Evolutionary conservation across 53 echinoderm and acorn worm species (phyloP), one percentile per base, ranked within the genome.

Genomic region (Patiria pectinifera): DNA sequence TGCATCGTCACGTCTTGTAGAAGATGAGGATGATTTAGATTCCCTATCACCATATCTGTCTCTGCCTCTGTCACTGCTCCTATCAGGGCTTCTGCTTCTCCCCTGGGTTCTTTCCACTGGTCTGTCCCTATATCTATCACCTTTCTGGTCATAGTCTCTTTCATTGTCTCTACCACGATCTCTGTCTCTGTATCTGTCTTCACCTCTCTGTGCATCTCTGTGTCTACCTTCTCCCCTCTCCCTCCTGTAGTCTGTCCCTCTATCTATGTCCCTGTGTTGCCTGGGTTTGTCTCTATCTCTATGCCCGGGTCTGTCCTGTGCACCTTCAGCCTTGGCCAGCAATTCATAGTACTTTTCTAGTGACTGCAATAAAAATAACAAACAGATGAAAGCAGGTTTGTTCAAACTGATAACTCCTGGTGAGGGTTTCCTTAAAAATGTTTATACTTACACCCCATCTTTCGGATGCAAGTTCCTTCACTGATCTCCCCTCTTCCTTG

Each of bases 381-480:
- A 48, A 84, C 45, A 83, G 9, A 91, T 11, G 21, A 76, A 79
- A 46, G 45, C 80, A 44, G 1, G 74, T 23, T 74, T 74, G 1
- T 74, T n/a, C 24, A 74, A 23, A 16, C 9, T 23, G 19, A 74
- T 8, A 53, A 6, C 8, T 53, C 53, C 24, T 74, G 8, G n/a
- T 74, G 0, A 23, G 6, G 21, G 24, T 74, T 74, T 74, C 4
- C 3, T 62, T 26, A 13, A 23, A 62, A 15, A 62, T 61, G 66
- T 66, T 18, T n/a, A 23, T 16, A 91, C 98, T 96, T 95, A 97
- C 99, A 80, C 97, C 99, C 97, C 96, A 99, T 93, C 93, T 92
- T 60, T 99, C 95, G 11, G 96, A 96, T 62, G 95, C 93, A 16
- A 97, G 82, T 21, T 95, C 99, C 71, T 93, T 90, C 43, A 97